These are phyloP conservation scores for Drosophila santomea DNA, from an alignment of 1,140 invertebrate genomes.

Conservation along the genomic window DNA sequence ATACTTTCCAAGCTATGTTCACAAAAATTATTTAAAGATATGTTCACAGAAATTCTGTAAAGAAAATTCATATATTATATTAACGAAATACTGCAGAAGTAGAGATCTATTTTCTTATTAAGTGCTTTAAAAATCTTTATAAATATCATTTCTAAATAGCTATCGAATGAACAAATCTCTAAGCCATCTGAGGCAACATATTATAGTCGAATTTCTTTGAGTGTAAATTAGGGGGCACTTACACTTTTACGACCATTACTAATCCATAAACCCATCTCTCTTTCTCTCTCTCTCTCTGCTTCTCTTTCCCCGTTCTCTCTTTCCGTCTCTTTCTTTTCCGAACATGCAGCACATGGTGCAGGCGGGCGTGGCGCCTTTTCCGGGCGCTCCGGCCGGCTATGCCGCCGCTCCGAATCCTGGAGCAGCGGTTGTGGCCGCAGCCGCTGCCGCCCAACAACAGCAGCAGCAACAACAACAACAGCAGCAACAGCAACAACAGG, in stretches of 20 bases:
- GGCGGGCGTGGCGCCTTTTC: conserved; percentile 94
- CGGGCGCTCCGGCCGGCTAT: conserved; percentile 91
- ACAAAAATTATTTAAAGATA: too few relatives aligned
- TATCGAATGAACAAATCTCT: too few relatives aligned
- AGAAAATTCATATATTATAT: too few relatives aligned
- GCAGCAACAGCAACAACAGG: conserved; percentile 73
- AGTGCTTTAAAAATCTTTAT: too few relatives aligned
- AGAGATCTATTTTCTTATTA: too few relatives aligned
- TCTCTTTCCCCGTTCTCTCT: conserved; percentile 21
- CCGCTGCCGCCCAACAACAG: conserved; percentile 87
- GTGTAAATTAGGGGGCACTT: conserved; percentile 5
- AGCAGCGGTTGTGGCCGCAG: conserved; percentile 87
- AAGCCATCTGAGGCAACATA: too few relatives aligned
- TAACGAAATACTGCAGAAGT: too few relatives aligned
- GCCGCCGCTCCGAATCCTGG: conserved; percentile 88
- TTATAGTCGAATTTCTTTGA: neutral
- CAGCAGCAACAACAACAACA: conserved; percentile 83
- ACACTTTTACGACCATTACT: conserved; percentile 46
- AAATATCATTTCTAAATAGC: too few relatives aligned
- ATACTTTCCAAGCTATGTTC: too few relatives aligned
- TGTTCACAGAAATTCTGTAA: too few relatives aligned
- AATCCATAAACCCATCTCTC: conserved; percentile 56
- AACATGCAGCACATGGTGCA: conserved; percentile 95
- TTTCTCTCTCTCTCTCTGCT: conserved; percentile 21
- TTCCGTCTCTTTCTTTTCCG: conserved; percentile 3